Evolutionary conservation across 92 coral and sea anemone species (phyloP).

Genomic region (Muricea muricata): DNA sequence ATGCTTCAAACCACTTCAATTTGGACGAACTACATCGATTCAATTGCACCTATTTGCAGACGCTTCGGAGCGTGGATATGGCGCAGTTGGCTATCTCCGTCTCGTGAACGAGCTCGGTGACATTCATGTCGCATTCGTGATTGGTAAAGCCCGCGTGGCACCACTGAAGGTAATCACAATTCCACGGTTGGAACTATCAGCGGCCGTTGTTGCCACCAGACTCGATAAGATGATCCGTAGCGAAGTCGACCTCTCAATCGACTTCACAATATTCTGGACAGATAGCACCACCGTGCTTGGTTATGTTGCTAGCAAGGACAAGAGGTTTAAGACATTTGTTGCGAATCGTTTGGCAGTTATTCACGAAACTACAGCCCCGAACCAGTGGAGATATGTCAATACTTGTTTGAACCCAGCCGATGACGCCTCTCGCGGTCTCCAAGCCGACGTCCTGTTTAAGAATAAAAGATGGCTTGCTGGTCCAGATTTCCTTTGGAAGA

Average conservation of each 20-base stretch:
- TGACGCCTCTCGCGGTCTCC: conserved; percentile 47
- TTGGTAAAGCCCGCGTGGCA: no score
- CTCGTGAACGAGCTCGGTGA: background rate
- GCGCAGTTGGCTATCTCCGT: no score
- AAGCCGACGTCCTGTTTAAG: conserved; percentile 36
- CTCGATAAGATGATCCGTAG: no score
- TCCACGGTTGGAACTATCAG: no score
- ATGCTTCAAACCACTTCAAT: no score
- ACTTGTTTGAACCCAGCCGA: conserved; percentile 43
- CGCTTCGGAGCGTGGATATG: conserved; percentile 16
- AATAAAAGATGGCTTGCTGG: conserved; percentile 51
- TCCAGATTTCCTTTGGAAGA: conserved; percentile 39
- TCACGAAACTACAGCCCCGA: no score
- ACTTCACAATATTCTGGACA: conserved; percentile 42
- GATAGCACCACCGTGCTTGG: conserved; percentile 51
- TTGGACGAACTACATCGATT: no score
- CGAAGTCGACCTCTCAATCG: conserved; percentile 17
- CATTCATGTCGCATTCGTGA: background rate
- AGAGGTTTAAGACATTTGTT: conserved; percentile 42
- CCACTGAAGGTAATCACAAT: background rate
- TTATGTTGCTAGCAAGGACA: conserved; percentile 18
- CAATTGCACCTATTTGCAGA: background rate
- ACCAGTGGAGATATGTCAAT: conserved; percentile 31
- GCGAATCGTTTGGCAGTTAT: conserved; percentile 47
- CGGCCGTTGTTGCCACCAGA: conserved; percentile 47